Base-by-base conservation (phyloP, 2,797 vertebrate genomes). In the Hafferia zeledoni region DNA sequence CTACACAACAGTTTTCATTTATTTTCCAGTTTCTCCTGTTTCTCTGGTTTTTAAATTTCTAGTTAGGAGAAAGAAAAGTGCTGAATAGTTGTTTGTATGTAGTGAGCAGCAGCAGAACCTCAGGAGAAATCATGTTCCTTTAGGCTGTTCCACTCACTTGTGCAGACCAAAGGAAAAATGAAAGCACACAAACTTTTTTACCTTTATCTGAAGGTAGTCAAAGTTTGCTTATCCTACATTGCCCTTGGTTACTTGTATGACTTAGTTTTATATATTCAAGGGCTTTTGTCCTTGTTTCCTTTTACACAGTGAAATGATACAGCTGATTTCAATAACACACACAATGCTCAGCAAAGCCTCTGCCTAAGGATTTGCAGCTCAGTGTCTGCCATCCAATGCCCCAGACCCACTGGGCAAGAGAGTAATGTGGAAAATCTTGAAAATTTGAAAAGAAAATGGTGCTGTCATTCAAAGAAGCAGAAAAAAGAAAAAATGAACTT, bases 161-260 rank as follows among this genome's bases (percentile, higher is more conserved):
- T 57, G 78, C 92, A 96, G 86, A 93, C 75, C 71, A 87, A 93
- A 95, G 83, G 72, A 89, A 74, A 91, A 79, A 91, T 60, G 63
- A 90, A 97, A 90, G 60, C 52, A 44, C 5, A 35, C 64, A 87
- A 90, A 93, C 81, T 91, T 95, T 86, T 55, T 61, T 4, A 68
- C 57, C 11, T 75, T 90, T 82, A 63, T 65, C 63, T 91, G 83
- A 90, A 94, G 59, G 89, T 49, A 74, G 68, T 79, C 71, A 71
- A 79, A 75, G 69, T 92, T 90, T 91, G 64, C 93, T 94, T 57
- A 83, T 93, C 60, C 60, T 93, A 50, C 60, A 89, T 43, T 84
- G 93, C 92, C 81, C 82, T 86, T 89, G 83, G 89, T 95, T 84
- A 85, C 90, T 84, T 83, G 84, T 68, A 59, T 41, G 76, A 74